A percentile compares a stretch with the other conserved stretches of the same genome.
Conservation (phyloP, 2,113 vertebrate genomes). For the Rhabdornis inornatus region DNA sequence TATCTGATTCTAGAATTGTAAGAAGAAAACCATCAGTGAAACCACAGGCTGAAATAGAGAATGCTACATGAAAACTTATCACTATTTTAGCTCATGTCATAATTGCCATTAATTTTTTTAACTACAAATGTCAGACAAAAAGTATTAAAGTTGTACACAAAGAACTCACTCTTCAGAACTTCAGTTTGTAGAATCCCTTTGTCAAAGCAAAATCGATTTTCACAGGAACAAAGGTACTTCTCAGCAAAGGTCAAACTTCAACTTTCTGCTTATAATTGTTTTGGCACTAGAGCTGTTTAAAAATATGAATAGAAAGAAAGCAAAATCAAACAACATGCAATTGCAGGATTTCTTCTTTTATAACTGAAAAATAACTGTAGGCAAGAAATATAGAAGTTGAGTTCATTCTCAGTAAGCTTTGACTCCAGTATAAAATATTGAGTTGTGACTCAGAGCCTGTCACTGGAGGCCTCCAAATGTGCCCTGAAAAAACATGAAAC, state of each 20-base stretch:
- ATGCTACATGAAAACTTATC: background rate
- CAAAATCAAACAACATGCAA: background rate
- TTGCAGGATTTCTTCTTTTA: background rate
- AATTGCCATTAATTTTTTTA: background rate
- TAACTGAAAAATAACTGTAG: background rate
- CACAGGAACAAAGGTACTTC: background rate
- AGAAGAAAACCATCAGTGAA: background rate
- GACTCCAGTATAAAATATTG: background rate
- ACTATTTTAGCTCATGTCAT: background rate
- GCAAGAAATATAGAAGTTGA: background rate
- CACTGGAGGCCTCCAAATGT: background rate
- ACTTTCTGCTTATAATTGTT: background rate
- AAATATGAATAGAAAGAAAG: background rate
- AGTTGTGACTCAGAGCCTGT: background rate
- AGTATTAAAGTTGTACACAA: background rate
- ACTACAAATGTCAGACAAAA: background rate
- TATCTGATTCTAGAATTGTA: background rate
- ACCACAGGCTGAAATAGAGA: background rate
- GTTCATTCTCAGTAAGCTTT: background rate
- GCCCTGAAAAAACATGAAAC: background rate
- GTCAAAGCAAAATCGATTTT: background rate
- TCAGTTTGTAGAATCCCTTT: background rate
- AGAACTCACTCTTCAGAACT: background rate
- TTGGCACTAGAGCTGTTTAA: background rate
- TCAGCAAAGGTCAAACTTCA: background rate